Base-by-base conservation (phyloP, 2,113 vertebrate species). In the Cynocephalus volans region DNA sequence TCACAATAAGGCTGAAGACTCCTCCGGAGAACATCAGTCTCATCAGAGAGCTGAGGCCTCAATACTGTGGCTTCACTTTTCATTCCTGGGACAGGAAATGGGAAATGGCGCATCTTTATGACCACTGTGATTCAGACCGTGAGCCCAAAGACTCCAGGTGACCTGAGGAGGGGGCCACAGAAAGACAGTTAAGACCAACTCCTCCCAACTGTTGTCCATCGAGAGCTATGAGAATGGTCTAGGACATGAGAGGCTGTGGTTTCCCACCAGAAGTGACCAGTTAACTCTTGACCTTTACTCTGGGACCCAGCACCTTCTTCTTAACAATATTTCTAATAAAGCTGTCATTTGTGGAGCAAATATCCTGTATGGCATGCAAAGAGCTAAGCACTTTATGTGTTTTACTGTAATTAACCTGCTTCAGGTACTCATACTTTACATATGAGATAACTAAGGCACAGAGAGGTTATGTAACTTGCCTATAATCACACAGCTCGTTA, bases 201-300 rank as follows among this genome's bases (percentile, higher is more conserved):
- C 21, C 14, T 75, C 58, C 28, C 41, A 19, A 0, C 8, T 3
- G 33, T 18, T 1, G 33, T 4, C 50, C 2, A 0, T 0, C 1
- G 58, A 64, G 12, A 52, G 19, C 45, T 6, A 0, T 50, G 60
- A 80, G 72, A 48, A 45, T 24, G 9, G 8, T 26, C 36, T 45
- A 31, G 54, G 31, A 12, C 21, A 1, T 3, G 19, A 12, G 28
- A 3, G 23, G 23, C 9, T 23, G 3, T 41, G 14, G 31, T 11
- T 41, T 52, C n/a, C 33, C 8, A 26, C 45, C 52, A 26, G 64
- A 70, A 87, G n/a, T 33, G 6, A 17, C 58, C 62, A 21, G 19
- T 18, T 58, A 64, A n/a, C 56, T 82, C 56, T 48, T 50, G 24
- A 83, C 58, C 80, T 89, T 70, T n/a, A 10, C 62, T 79, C 41